These are phyloP conservation scores for Cosmopolites sordidus DNA, from an alignment of 2,888 invertebrate genomes.

Conservation along the genomic window DNA sequence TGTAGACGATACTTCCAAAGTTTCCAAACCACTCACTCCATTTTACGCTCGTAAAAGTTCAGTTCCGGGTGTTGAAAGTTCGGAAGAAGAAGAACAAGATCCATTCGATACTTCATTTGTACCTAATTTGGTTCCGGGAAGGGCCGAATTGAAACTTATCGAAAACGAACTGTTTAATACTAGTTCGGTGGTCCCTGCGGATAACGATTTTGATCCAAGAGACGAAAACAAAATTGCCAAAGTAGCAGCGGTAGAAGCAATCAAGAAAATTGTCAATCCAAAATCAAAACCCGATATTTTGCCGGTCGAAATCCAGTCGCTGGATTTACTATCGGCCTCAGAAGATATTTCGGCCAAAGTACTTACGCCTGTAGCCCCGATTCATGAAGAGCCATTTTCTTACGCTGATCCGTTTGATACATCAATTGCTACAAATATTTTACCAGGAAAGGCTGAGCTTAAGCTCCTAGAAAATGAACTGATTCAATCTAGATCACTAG, in stretches of 20 bases:
- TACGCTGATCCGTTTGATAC: conserved; percentile 83
- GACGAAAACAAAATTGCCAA: conserved; percentile 42
- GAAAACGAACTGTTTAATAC: conserved; percentile 52
- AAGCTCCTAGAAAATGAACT: conserved; percentile 73
- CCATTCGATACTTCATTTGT: conserved; percentile 66
- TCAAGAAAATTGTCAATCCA: conserved; percentile 45
- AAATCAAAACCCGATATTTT: conserved; percentile 27
- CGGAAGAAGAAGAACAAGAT: conserved; percentile 50
- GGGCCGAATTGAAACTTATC: conserved; percentile 55
- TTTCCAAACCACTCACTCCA: conserved; percentile 73
- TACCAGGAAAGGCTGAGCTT: conserved; percentile 74
- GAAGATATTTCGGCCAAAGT: conserved; percentile 66
- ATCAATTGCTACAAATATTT: conserved; percentile 71
- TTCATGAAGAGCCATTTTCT: conserved; percentile 45
- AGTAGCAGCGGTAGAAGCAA: conserved; percentile 44
- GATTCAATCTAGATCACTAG: conserved; percentile 49
- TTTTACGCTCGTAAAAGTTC: conserved; percentile 67
- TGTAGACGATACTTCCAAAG: conserved; percentile 42
- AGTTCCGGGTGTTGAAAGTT: conserved; percentile 54
- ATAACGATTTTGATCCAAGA: conserved; percentile 60
- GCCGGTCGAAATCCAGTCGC: conserved; percentile 25
- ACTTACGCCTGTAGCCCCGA: conserved; percentile 57
- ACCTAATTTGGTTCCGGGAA: conserved; percentile 52
- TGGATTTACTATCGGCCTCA: conserved; percentile 51
- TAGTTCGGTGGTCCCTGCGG: conserved; percentile 53